Evolutionary conservation across 2,113 vertebrate genomes (phyloP).

Genomic region (Amblyornis subalaris): DNA sequence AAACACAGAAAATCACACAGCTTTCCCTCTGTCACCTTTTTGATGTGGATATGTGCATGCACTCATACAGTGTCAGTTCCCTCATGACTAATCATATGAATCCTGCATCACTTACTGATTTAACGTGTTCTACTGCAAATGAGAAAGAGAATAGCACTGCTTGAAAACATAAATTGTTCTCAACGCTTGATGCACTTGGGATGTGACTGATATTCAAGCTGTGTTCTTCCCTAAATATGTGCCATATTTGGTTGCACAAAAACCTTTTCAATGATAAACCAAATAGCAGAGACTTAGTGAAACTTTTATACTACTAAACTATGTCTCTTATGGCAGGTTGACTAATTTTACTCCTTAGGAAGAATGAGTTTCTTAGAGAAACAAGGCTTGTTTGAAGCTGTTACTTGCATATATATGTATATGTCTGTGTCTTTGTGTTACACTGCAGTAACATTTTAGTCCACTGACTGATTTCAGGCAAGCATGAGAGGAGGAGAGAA

Average conservation of each 20-base stretch:
- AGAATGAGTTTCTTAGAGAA: not conserved
- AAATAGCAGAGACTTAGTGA: not conserved
- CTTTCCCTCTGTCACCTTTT: not conserved
- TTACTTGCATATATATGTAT: not conserved
- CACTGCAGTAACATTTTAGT: not conserved
- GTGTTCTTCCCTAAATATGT: not conserved
- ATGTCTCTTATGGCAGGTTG: not conserved
- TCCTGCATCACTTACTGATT: not conserved
- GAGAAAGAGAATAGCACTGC: not conserved
- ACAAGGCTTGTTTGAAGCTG: not conserved
- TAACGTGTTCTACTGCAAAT: not conserved
- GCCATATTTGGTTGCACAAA: not conserved
- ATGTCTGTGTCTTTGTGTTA: not conserved
- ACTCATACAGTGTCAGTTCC: not conserved
- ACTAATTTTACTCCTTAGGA: not conserved
- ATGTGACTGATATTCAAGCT: not conserved
- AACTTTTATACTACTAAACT: not conserved
- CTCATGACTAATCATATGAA: not conserved
- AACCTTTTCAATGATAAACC: not conserved
- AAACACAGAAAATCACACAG: not conserved
- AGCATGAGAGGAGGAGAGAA: not conserved
- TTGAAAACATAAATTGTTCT: not conserved
- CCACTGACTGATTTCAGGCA: not conserved
- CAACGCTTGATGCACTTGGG: not conserved
- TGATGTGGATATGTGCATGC: no score